Conservation (phyloP, 2,113 vertebrate species). For the Triplophysa tibetana region DNA sequence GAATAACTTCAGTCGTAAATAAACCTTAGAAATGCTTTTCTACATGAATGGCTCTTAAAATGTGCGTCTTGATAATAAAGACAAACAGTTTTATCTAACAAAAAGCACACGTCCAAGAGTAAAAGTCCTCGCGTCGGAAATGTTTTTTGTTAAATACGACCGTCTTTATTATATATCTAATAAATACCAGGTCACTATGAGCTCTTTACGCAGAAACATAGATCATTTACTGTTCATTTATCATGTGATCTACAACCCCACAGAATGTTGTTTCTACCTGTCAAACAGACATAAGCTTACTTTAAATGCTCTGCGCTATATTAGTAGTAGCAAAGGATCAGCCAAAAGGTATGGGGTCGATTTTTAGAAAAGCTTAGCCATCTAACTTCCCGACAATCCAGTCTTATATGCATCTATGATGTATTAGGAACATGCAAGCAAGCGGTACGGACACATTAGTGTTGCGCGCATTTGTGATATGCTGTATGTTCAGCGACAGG, state of each 20-base stretch:
- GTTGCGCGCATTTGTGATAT: slow-evolving; percentile 4
- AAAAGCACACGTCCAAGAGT: background rate
- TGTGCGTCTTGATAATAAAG: background rate
- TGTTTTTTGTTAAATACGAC: background rate
- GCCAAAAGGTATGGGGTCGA: background rate
- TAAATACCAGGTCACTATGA: background rate
- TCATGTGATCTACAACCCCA: background rate
- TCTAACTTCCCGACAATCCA: background rate
- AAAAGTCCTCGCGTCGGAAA: no score
- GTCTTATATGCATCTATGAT: background rate
- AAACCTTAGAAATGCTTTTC: background rate
- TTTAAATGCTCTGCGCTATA: background rate
- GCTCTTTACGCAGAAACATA: slow-evolving; percentile 14
- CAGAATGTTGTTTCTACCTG: background rate
- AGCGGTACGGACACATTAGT: slow-evolving; percentile 63
- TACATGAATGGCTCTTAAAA: slow-evolving; percentile 9
- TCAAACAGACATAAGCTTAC: background rate
- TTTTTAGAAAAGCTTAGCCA: slow-evolving; percentile 6
- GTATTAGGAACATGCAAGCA: slow-evolving; percentile 76
- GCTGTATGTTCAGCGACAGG: background rate
- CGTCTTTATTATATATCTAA: background rate
- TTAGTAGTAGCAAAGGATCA: background rate
- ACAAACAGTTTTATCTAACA: background rate
- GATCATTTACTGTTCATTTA: background rate
- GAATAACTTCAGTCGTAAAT: background rate